Percentiles rank a stretch among this genome's conserved stretches.
These are phyloP conservation scores for Meloidogyne hapla DNA, from an alignment of 1,140 invertebrate species.

Conservation along the genomic window DNA sequence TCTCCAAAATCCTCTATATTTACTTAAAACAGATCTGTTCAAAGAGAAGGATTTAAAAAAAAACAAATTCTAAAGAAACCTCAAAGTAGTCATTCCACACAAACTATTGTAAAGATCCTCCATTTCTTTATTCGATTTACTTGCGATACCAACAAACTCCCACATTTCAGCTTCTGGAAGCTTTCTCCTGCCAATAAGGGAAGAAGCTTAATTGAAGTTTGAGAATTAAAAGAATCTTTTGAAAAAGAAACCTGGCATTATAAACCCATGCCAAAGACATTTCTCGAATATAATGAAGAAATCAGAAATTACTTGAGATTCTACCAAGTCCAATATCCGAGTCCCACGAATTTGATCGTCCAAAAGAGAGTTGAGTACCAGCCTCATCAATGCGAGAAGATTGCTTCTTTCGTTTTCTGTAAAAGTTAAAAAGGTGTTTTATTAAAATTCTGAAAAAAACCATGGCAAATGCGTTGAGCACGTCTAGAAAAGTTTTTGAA, in stretches of 20 bases:
- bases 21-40: slow-evolving; percentile 9
- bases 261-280: slow-evolving; percentile 29
- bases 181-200: slow-evolving; percentile 9
- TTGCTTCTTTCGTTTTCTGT: slow-evolving; percentile 30
- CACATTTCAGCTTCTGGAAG: slow-evolving; percentile 19
- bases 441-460: slow-evolving; percentile 5
- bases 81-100: slow-evolving; percentile 15
- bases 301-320: slow-evolving; percentile 26
- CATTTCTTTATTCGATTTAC: slow-evolving; percentile 18
- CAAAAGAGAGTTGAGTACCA: slow-evolving; percentile 31
- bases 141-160: slow-evolving; percentile 9
- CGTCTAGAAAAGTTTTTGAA: slow-evolving; percentile 27
- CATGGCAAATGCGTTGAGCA: slow-evolving; percentile 17
- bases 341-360: slow-evolving; percentile 29
- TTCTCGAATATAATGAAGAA: slow-evolving; percentile 32
- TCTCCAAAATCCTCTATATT: slow-evolving; percentile 26
- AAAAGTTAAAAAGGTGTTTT: neutral
- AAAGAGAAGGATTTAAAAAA: neutral
- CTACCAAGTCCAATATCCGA: slow-evolving; percentile 19
- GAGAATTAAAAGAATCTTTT: too few species aligned
- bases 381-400: slow-evolving; percentile 14
- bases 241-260: slow-evolving; percentile 2
- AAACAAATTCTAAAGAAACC: neutral
- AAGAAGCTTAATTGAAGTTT: neutral
- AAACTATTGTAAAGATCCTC: slow-evolving; percentile 13